Conservation (phyloP, 2,888 invertebrate species). For the Epistrophe grossulariae region DNA sequence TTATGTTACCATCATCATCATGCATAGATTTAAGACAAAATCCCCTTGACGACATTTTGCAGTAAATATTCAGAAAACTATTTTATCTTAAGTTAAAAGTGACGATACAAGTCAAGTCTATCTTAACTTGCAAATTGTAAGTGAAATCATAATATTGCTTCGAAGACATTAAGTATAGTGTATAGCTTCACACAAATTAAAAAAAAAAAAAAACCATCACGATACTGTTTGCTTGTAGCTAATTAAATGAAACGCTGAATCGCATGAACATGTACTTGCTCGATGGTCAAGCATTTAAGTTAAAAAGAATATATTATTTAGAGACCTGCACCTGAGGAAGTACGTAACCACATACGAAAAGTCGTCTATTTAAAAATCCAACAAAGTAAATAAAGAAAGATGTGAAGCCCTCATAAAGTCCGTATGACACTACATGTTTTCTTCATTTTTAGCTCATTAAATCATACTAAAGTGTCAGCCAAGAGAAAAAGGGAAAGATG, state of each 20-base stretch:
- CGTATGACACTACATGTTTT: too few species aligned
- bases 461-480: too few species aligned
- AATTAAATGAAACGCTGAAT: not conserved
- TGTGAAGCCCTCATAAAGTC: too few species aligned
- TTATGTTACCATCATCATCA: not conserved
- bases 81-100: conserved; percentile 20
- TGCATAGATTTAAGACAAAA: not conserved
- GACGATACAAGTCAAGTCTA: conserved; percentile 12
- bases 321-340: too few species aligned
- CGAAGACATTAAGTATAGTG: not conserved
- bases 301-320: too few species aligned
- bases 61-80: not conserved
- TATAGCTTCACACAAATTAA: not conserved
- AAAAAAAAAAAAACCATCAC: not conserved
- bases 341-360: too few species aligned
- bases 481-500: too few species aligned
- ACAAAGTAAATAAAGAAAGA: too few species aligned
- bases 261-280: too few species aligned
- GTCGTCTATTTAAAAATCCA: too few species aligned
- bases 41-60: not conserved
- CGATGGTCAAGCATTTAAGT: too few species aligned
- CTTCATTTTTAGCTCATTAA: too few species aligned
- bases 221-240: not conserved
- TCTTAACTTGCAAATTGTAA: not conserved
- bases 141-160: conserved; percentile 16